Evolutionary conservation across 2,113 vertebrate genomes (phyloP).

Genomic region (Antigone vipio): DNA sequence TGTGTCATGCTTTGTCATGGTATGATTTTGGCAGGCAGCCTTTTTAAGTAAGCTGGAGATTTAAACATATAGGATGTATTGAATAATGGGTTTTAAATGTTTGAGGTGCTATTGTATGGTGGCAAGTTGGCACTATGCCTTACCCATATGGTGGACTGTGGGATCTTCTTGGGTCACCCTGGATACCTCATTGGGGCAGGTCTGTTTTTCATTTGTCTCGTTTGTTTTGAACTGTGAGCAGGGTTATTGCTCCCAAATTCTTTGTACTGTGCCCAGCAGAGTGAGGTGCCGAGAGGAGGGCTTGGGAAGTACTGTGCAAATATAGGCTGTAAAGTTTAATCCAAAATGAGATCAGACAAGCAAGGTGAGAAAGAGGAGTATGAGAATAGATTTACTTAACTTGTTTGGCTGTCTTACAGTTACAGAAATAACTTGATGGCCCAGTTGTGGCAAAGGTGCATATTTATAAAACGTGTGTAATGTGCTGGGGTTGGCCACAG

Average conservation of each 20-base stretch:
- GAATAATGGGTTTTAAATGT: neutral
- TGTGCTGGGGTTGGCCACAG: neutral
- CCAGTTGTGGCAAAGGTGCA: accelerated
- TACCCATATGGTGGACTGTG: neutral
- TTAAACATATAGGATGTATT: neutral
- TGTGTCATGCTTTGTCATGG: neutral
- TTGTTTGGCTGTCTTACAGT: neutral
- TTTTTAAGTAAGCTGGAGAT: neutral
- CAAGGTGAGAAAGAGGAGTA: neutral
- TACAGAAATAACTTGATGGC: neutral
- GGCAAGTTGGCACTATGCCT: neutral
- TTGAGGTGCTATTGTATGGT: neutral
- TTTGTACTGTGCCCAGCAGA: neutral
- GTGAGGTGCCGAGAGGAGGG: neutral
- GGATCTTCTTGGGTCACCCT: neutral
- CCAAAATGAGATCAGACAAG: neutral
- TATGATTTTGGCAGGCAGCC: neutral
- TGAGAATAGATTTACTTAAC: neutral
- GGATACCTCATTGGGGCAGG: neutral
- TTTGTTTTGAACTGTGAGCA: neutral
- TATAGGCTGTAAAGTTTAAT: neutral
- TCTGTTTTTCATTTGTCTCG: neutral
- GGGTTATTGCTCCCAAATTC: neutral
- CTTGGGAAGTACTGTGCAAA: neutral
- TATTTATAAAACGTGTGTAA: neutral